Evolutionary conservation across 2,797 vertebrate genomes (phyloP), one percentile per base, ranked within the genome.

Genomic region (Benthosema pterotum): DNA sequence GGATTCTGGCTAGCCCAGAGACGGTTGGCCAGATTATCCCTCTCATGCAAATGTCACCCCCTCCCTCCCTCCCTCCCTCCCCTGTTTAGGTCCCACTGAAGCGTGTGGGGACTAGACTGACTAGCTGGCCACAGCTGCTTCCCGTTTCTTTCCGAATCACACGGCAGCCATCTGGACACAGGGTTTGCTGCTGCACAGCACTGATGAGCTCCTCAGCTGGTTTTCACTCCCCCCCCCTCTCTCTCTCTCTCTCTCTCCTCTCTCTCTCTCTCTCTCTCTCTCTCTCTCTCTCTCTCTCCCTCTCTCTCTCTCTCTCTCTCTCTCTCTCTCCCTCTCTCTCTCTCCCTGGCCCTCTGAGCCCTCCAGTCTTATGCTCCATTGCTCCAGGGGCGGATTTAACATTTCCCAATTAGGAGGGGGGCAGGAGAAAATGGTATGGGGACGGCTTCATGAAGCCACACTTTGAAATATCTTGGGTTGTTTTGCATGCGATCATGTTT

Each of bases 11-110:
- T 88, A 90, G 91, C 91, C 91, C 90, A 69, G 83, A 89, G 88
- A 88, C 90, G 90, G 87, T 94, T 93, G 93, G 95, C 94, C 92
- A 94, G 93, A 96, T 95, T 94, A 94, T 96, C 91, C 93, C 88
- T 93, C 83, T 91, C 92, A 97, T 99, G 96, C 96, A 98, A 99
- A 98, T 96, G 77, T 84, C 88, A 88, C 91, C 87, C 89, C 91
- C 90, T n/a, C n/a, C n/a, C n/a, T n/a, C n/a, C n/a, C n/a, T n/a
- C n/a, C n/a, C n/a, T n/a, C n/a, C n/a, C n/a, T 91, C 90, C 84
- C 83, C 19, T 75, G 88, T 89, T n/a, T 87, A 91, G 93, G 92
- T 95, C 94, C 95, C 90, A 92, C 91, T 93, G 92, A 94, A 93
- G 94, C 92, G 77, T 92, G 86, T 78, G 91, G 79, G 91, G 89